phyloP scores from a whole-genome alignment of 2,888 invertebrate species.

The Polyommatus iphigenia region DNA sequence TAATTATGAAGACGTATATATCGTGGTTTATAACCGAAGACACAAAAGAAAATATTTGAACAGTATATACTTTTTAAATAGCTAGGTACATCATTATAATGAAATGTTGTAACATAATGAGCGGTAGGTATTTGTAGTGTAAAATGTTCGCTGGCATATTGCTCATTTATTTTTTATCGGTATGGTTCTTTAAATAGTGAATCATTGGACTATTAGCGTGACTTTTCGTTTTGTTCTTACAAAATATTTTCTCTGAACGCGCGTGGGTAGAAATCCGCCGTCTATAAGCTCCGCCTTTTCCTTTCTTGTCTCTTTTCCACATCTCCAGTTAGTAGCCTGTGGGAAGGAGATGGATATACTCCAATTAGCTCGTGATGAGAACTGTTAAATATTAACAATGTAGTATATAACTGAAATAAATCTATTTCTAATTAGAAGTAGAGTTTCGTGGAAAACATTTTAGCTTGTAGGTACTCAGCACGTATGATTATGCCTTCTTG shows the following conservation, averaged over 20 bases:
- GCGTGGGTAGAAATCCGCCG: constrained; percentile 55
- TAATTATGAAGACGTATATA: too few relatives aligned
- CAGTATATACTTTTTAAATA: background rate
- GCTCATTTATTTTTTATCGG: constrained; percentile 18
- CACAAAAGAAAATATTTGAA: too few relatives aligned
- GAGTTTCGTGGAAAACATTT: constrained; percentile 16
- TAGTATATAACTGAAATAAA: constrained; percentile 12
- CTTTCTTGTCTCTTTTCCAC: constrained; percentile 47
- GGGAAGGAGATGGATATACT: constrained; percentile 41
- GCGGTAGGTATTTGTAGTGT: background rate
- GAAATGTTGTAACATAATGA: background rate
- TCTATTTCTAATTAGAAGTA: constrained; percentile 27
- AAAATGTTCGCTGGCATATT: constrained; percentile 18
- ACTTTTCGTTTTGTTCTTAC: constrained; percentile 26
- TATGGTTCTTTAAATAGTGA: constrained; percentile 20
- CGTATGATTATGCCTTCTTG: background rate
- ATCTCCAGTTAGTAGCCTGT: constrained; percentile 18
- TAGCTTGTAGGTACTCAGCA: background rate
- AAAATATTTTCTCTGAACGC: constrained; percentile 34
- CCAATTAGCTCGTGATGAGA: constrained; percentile 34
- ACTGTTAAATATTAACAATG: constrained; percentile 16
- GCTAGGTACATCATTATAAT: background rate
- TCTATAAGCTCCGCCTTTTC: constrained; percentile 53
- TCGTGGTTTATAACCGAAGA: too few relatives aligned
- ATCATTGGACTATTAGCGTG: constrained; percentile 29